Base-by-base conservation (phyloP, 2,113 vertebrate species). In the Saguinus imperator region DNA sequence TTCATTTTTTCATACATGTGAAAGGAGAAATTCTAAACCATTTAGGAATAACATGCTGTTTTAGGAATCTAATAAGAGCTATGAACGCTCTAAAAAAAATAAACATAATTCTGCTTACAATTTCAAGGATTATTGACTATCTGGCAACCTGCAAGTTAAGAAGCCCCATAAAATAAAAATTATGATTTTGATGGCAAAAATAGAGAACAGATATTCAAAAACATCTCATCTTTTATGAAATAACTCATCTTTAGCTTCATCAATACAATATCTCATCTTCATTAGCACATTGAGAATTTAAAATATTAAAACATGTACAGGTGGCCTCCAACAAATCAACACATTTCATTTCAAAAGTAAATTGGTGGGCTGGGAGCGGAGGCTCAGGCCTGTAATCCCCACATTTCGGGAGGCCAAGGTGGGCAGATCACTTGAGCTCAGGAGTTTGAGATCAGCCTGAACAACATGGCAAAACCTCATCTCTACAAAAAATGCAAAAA, bases 301-400 rank as follows among this genome's bases (percentile, higher is more conserved):
- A 91, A 96, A 92, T 80, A 87, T 83, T 73, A 89, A 93, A 88
- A 86, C n/a, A 79, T 48, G 40, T 50, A 89, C 13, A 87, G 21
- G 45, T 89, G 14, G 61, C 76, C 40, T 93, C 18, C 6, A 93
- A 73, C 27, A 89, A 92, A 73, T 89, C 73, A 50, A 75, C 23
- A 94, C 13, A 89, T 93, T 96, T 92, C 40, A 95, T 92, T 96
- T 96, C n/a, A 95, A 83, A 97, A 80, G 25, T 70, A 89, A 94
- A 89, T 75, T 66, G 76, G 1, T 68, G 27, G 61, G 61, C 12
- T 29, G 61, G 27, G 27, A 64, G 61, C 6, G 12, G 61, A 64
- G 61, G 61, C 27, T 64, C 61, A 64, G 12, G 61, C 61, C 12
- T 32, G 61, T 64, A 64, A 64, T 64, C 27, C 61, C 61, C 27